Conservation (phyloP, 2,797 vertebrate species). For the Nasua narica region DNA sequence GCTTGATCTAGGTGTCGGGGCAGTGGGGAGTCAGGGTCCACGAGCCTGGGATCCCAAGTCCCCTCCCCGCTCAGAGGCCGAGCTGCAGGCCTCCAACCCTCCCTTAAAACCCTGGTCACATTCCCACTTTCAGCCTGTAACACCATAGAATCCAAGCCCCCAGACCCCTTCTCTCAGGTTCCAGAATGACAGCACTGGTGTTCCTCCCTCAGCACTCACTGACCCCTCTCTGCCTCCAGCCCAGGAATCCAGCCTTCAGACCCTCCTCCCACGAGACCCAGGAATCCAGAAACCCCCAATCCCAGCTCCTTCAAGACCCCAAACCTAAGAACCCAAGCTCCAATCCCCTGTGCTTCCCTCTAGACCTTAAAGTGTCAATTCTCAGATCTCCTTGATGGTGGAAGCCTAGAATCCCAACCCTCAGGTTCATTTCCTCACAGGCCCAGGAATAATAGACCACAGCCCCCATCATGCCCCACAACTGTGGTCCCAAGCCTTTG, state of each 20-base stretch:
- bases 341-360: background rate
- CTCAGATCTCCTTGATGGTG: fast-evolving
- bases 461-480: fast-evolving
- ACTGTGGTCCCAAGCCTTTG: fast-evolving
- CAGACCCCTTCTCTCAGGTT: background rate
- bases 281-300: fast-evolving
- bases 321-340: background rate
- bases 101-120: background rate
- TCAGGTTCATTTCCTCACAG: background rate
- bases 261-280: background rate
- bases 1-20: slow-evolving; percentile 78
- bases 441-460: background rate
- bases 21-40: background rate
- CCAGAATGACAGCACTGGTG: background rate
- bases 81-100: background rate
- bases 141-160: background rate
- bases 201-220: background rate
- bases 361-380: background rate
- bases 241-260: background rate
- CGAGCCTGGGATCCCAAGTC: fast-evolving
- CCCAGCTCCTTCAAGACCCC: fast-evolving
- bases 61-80: background rate
- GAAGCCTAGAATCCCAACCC: background rate
- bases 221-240: background rate
- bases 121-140: too few species aligned